Evolutionary conservation across 2,113 vertebrate species (phyloP).

Genomic region (Mesitornis unicolor): DNA sequence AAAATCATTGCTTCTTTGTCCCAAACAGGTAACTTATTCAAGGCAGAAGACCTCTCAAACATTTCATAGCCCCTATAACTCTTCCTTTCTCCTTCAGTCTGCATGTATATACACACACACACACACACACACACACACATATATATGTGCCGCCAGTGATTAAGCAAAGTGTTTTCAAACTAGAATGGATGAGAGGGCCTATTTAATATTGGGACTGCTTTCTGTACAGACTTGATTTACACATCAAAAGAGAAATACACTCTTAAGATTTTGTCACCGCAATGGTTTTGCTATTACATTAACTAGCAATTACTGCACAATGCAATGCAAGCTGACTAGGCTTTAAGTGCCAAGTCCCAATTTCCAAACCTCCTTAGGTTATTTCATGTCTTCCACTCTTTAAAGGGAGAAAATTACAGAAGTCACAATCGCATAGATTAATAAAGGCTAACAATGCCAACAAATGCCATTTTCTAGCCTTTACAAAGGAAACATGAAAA

Average conservation of each 20-base stretch:
- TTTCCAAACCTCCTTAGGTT: constrained; percentile 27
- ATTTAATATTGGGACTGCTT: constrained; percentile 2
- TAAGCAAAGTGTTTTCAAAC: constrained; percentile 35
- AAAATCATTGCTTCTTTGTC: not conserved
- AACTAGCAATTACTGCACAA: constrained; percentile 54
- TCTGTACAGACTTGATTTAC: constrained; percentile 45
- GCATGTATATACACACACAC: too few species aligned
- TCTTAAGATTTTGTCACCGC: constrained; percentile 13
- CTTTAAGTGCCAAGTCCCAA: constrained; percentile 33
- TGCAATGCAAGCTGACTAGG: constrained; percentile 26
- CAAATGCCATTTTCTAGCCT: not conserved
- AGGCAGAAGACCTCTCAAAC: not conserved
- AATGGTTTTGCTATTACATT: constrained; percentile 36
- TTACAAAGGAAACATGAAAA: not conserved
- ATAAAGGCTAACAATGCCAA: not conserved
- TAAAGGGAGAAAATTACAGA: not conserved
- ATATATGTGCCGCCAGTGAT: not conserved
- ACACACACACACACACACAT: too few species aligned
- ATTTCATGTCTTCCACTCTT: not conserved
- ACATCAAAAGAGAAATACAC: constrained; percentile 39
- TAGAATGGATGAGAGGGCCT: not conserved
- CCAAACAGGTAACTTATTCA: not conserved
- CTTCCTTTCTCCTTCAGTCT: not conserved
- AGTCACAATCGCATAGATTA: not conserved
- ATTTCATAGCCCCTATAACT: not conserved